These are phyloP conservation scores for Helicoverpa armigera DNA, from an alignment of 1,140 invertebrate species.

Conservation along the genomic window DNA sequence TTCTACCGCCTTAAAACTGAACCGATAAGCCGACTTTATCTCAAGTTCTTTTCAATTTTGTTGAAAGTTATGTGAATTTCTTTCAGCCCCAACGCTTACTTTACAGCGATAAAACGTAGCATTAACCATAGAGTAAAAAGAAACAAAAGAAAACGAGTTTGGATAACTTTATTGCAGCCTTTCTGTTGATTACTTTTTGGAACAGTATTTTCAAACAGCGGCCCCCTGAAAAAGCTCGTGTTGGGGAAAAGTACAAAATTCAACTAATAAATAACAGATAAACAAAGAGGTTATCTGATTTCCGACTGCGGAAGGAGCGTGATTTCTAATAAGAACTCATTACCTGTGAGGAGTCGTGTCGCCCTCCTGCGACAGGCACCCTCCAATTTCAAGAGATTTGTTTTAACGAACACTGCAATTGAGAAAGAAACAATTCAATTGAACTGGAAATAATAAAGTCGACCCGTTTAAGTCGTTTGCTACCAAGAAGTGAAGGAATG, in stretches of 20 bases:
- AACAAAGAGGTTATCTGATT: slow-evolving; percentile 22
- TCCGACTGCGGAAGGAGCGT: not conserved
- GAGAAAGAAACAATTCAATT: slow-evolving; percentile 63
- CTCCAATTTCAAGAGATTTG: slow-evolving; percentile 33
- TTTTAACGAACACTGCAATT: slow-evolving; percentile 52
- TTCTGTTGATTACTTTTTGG: slow-evolving; percentile 1
- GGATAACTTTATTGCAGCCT: not conserved
- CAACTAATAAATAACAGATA: slow-evolving; percentile 31
- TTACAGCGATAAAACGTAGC: not conserved
- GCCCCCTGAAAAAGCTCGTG: not conserved
- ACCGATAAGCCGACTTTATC: no score
- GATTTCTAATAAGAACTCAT: slow-evolving; percentile 41
- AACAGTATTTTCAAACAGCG: not conserved
- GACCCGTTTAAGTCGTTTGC: slow-evolving; percentile 64
- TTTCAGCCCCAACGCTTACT: not conserved
- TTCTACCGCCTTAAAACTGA: not conserved
- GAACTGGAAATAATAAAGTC: slow-evolving; percentile 73
- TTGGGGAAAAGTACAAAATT: slow-evolving; percentile 19
- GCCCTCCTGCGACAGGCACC: not conserved
- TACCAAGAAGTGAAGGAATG: slow-evolving; percentile 66
- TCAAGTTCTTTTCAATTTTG: not conserved
- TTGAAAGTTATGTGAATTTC: not conserved
- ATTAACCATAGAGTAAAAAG: not conserved
- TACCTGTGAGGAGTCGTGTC: slow-evolving; percentile 30
- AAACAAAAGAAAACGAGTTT: not conserved